These are phyloP conservation scores for Physeter macrocephalus DNA, from an alignment of 2,113 vertebrate species.

Conservation along the genomic window DNA sequence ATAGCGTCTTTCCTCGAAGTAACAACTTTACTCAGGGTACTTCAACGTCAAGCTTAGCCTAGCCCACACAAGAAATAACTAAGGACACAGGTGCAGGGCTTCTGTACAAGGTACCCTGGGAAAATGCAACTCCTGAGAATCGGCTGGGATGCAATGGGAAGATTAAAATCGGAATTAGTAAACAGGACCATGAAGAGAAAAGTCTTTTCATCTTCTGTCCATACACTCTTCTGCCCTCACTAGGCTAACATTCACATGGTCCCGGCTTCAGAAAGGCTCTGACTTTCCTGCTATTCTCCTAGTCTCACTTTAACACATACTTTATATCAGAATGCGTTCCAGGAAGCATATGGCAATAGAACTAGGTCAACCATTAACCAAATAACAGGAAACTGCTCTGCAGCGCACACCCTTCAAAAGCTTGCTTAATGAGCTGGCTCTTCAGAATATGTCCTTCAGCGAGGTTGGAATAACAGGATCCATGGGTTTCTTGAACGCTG, in stretches of 20 bases:
- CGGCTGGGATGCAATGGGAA: conserved; percentile 8
- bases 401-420: conserved; percentile 84
- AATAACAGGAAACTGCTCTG: conserved; percentile 86
- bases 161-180: conserved; percentile 55
- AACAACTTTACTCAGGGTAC: conserved; percentile 50
- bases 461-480: conserved; percentile 79
- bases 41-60: conserved; percentile 54
- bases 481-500: conserved; percentile 72
- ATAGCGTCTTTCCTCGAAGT: conserved; percentile 64
- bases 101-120: background rate
- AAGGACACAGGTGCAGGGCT: conserved; percentile 39
- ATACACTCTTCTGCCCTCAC: conserved; percentile 8
- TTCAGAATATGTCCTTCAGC: conserved; percentile 86
- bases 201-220: conserved; percentile 52
- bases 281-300: conserved; percentile 77
- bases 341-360: conserved; percentile 92
- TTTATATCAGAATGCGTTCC: conserved; percentile 86
- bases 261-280: conserved; percentile 69
- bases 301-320: conserved; percentile 81
- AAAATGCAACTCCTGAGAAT: conserved; percentile 20
- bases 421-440: conserved; percentile 83
- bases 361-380: conserved; percentile 95
- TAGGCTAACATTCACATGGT: conserved; percentile 40
- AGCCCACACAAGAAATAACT: conserved; percentile 11
- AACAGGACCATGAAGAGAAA: conserved; percentile 50